phyloP scores from a whole-genome alignment of 2,888 invertebrate species.

The Proisotoma minuta region DNA sequence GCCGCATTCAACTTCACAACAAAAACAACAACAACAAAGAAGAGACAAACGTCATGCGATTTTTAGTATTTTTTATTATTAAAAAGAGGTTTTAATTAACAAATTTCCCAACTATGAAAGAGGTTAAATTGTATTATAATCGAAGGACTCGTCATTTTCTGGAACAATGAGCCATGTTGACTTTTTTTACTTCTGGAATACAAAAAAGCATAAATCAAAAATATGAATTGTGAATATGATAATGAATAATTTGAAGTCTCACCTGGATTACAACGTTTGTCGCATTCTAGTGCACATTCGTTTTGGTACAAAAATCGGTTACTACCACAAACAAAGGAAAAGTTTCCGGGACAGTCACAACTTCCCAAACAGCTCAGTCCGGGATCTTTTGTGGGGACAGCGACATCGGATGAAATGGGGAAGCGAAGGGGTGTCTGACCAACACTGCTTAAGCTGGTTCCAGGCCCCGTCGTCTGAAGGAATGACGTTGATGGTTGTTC shows the following conservation, averaged over 20 bases:
- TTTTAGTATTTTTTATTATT: too few species aligned
- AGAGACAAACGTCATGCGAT: too few species aligned
- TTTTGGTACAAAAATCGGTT: conserved; percentile 6
- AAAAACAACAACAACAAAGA: too few species aligned
- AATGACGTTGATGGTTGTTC: background rate
- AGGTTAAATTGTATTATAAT: too few species aligned
- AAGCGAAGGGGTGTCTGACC: background rate
- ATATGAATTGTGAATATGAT: background rate
- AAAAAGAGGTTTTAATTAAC: too few species aligned
- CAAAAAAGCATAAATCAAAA: too few species aligned
- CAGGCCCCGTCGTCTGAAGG: background rate
- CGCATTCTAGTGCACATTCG: conserved; percentile 7
- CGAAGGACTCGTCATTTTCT: too few species aligned
- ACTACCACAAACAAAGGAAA: conserved; percentile 2
- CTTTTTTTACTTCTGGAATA: background rate
- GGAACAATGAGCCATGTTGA: background rate
- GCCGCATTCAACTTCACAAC: too few species aligned
- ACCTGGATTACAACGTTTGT: conserved; percentile 8
- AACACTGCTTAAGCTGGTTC: background rate
- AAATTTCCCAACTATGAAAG: too few species aligned
- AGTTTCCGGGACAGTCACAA: conserved; percentile 2
- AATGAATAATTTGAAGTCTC: background rate
- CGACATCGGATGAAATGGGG: background rate
- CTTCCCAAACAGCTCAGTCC: conserved; percentile 8
- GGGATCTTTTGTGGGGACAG: background rate